phyloP scores from a whole-genome alignment of 1,140 invertebrate species.

The Cryptotermes secundus region DNA sequence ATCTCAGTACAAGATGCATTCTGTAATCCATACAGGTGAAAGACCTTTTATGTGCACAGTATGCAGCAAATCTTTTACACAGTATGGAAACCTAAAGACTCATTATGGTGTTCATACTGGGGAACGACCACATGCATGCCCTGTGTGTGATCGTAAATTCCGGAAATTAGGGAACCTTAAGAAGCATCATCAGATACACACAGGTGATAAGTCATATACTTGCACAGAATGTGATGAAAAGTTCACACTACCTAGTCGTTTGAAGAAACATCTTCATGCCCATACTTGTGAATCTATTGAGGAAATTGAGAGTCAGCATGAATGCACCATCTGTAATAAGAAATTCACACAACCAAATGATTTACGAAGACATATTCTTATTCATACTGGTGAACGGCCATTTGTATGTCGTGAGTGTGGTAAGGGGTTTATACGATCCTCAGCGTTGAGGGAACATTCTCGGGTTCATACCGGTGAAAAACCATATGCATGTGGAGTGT shows the following conservation, averaged over 20 bases:
- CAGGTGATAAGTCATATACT: neutral
- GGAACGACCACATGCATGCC: conserved; percentile 38
- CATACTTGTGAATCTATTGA: conserved; percentile 49
- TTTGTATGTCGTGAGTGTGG: too few relatives aligned
- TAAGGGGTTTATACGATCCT: too few relatives aligned
- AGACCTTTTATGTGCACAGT: conserved; percentile 27
- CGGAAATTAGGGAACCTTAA: neutral
- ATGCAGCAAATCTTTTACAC: conserved; percentile 36
- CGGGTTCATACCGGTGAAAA: too few relatives aligned
- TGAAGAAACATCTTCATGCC: conserved; percentile 52
- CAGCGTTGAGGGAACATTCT: too few relatives aligned
- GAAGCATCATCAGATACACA: neutral
- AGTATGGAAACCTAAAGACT: conserved; percentile 49
- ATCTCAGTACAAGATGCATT: conserved; percentile 45
- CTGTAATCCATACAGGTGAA: conserved; percentile 44
- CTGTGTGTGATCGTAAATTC: neutral
- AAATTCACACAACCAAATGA: neutral
- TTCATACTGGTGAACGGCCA: too few relatives aligned
- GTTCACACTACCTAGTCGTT: conserved; percentile 41
- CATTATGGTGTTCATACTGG: conserved; percentile 53
- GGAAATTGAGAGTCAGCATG: conserved; percentile 58
- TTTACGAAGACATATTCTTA: neutral
- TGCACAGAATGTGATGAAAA: neutral
- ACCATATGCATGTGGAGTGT: too few relatives aligned
- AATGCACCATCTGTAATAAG: conserved; percentile 46